A percentile compares a stretch with the other conserved stretches of the same genome.
These are phyloP conservation scores for Ctenochaetus hawaiiensis DNA, from an alignment of 2,797 vertebrate genomes.

Conservation along the genomic window DNA sequence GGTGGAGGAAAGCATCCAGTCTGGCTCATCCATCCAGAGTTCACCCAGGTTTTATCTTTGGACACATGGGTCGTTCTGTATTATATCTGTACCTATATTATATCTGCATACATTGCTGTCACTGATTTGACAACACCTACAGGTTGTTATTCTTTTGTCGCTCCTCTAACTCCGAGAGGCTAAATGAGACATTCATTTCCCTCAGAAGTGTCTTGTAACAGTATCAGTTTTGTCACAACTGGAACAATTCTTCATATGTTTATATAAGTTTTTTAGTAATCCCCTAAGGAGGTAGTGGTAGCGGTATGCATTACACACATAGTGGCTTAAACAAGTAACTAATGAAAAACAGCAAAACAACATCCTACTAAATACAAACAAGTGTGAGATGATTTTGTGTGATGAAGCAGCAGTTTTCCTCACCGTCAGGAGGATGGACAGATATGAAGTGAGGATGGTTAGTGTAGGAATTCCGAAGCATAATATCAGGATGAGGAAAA, in stretches of 20 bases:
- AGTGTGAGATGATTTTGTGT: neutral
- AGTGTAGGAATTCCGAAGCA: conserved; percentile 62
- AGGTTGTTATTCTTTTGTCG: too few species aligned
- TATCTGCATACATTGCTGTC: too few species aligned
- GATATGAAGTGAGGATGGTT: conserved; percentile 45
- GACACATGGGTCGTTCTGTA: too few species aligned
- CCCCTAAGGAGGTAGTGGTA: neutral
- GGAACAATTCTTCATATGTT: too few species aligned
- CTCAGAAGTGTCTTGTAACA: too few species aligned
- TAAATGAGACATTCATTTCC: too few species aligned
- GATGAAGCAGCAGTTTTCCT: conserved; percentile 4
- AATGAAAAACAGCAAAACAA: neutral
- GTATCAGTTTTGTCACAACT: too few species aligned
- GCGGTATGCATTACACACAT: neutral
- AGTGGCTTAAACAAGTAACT: neutral
- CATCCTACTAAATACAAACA: neutral
- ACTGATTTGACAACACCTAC: too few species aligned
- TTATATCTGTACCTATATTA: too few species aligned
- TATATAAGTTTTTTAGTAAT: neutral
- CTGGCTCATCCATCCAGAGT: neutral
- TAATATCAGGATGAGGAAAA: conserved; percentile 64
- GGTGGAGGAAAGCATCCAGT: neutral
- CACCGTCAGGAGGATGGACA: conserved; percentile 57
- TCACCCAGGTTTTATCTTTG: too few species aligned
- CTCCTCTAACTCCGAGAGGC: too few species aligned